A percentile compares a stretch with the other conserved stretches of the same genome.
These are phyloP conservation scores for Cyaniris semiargus DNA, from an alignment of 2,888 invertebrate species.

Conservation along the genomic window DNA sequence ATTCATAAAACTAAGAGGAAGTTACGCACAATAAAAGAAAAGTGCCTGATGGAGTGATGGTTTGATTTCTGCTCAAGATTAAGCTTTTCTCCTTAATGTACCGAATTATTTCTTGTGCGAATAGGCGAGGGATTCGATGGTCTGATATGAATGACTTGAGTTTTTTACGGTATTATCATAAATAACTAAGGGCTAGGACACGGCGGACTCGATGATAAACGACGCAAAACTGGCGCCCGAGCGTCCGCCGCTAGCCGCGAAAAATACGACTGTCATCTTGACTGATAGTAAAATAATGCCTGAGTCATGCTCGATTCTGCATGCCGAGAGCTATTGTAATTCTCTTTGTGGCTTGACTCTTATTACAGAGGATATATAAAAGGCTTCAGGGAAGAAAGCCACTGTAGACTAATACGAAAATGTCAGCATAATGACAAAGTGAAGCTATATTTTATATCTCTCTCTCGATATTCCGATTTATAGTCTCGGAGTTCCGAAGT, in stretches of 20 bases:
- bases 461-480: constrained; percentile 34
- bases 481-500: constrained; percentile 36
- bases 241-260: constrained; percentile 73
- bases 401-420: constrained; percentile 36
- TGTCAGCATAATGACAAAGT: constrained; percentile 34
- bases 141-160: constrained; percentile 51
- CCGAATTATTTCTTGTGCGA: constrained; percentile 20
- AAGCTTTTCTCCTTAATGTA: constrained; percentile 12
- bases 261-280: constrained; percentile 80
- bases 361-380: constrained; percentile 65
- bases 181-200: constrained; percentile 65
- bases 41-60: constrained; percentile 4
- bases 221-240: constrained; percentile 67
- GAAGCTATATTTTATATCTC: constrained; percentile 33
- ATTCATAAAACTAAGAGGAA: constrained; percentile 4
- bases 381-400: constrained; percentile 50
- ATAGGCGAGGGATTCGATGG: constrained; percentile 39
- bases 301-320: constrained; percentile 71
- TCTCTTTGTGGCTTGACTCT: constrained; percentile 62
- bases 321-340: constrained; percentile 70
- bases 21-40: background rate
- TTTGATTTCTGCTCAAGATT: constrained; percentile 19
- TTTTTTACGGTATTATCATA: constrained; percentile 57
- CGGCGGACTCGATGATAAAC: constrained; percentile 72
- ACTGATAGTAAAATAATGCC: constrained; percentile 75